Conservation (phyloP, 2,113 vertebrate species). For the Todiramphus saurophagus region DNA sequence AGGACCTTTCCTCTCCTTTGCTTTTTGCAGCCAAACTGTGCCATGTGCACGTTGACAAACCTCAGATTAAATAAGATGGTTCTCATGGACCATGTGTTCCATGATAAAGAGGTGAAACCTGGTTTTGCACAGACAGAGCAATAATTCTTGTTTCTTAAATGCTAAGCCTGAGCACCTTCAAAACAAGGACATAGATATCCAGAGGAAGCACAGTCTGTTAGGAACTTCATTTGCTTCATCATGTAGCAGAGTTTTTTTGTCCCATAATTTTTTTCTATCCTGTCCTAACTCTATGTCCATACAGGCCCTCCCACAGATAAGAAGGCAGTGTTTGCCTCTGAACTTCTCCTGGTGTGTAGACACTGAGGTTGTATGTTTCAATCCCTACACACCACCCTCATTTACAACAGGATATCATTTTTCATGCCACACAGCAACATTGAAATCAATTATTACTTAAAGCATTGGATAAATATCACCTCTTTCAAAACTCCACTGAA, state of each 20-base stretch:
- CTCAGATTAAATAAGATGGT: neutral
- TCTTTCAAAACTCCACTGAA: neutral
- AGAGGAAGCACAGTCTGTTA: neutral
- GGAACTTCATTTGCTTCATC: neutral
- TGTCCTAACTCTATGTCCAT: neutral
- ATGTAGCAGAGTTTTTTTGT: neutral
- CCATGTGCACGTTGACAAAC: neutral
- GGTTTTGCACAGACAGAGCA: neutral
- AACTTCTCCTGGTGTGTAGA: neutral
- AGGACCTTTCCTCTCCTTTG: neutral
- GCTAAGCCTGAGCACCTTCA: neutral
- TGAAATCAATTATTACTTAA: neutral
- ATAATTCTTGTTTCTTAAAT: neutral
- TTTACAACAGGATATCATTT: neutral
- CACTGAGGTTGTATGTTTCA: neutral
- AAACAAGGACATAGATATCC: neutral
- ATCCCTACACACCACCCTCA: neutral
- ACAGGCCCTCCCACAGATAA: fast-evolving
- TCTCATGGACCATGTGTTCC: neutral
- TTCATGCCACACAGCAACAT: neutral
- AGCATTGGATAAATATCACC: neutral
- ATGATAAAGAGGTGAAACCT: neutral
- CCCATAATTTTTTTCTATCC: neutral
- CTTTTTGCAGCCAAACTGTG: neutral
- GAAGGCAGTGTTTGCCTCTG: neutral